phyloP scores from a whole-genome alignment of 2,113 vertebrate species.

The Pluvianellus socialis region DNA sequence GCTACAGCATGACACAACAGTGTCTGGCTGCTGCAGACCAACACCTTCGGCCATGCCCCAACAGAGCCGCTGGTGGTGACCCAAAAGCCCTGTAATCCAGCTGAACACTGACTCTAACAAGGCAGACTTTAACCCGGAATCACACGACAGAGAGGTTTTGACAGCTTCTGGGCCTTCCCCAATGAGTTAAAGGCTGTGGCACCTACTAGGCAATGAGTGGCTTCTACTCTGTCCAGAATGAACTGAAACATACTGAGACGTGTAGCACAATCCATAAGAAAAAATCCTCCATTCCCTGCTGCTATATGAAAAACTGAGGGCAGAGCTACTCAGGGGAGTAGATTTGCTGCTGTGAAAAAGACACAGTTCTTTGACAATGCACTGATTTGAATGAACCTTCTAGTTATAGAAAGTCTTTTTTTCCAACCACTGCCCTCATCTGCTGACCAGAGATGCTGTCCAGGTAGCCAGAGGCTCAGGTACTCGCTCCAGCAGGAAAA shows the following conservation, averaged over 20 bases:
- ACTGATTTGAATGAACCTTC: background rate
- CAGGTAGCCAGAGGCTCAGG: background rate
- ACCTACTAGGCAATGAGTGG: background rate
- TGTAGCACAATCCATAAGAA: background rate
- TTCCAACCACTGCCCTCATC: background rate
- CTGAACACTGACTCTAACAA: rapidly evolving
- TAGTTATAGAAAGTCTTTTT: background rate
- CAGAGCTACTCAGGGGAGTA: background rate
- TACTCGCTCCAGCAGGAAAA: background rate
- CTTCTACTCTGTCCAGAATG: background rate
- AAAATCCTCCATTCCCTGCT: background rate
- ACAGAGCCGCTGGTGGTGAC: rapidly evolving
- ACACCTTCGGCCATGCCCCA: background rate
- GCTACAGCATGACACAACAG: rapidly evolving
- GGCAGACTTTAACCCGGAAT: background rate
- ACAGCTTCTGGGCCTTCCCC: background rate
- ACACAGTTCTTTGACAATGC: background rate
- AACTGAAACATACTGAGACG: background rate
- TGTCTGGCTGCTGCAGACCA: background rate
- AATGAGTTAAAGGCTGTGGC: background rate
- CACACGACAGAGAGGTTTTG: background rate
- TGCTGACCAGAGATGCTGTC: background rate
- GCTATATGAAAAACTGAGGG: background rate
- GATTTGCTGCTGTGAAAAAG: background rate
- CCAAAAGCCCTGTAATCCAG: background rate